A percentile compares a stretch with the other conserved stretches of the same genome.
Conservation (phyloP, 2,113 vertebrate genomes). For the Lycocorax pyrrhopterus region DNA sequence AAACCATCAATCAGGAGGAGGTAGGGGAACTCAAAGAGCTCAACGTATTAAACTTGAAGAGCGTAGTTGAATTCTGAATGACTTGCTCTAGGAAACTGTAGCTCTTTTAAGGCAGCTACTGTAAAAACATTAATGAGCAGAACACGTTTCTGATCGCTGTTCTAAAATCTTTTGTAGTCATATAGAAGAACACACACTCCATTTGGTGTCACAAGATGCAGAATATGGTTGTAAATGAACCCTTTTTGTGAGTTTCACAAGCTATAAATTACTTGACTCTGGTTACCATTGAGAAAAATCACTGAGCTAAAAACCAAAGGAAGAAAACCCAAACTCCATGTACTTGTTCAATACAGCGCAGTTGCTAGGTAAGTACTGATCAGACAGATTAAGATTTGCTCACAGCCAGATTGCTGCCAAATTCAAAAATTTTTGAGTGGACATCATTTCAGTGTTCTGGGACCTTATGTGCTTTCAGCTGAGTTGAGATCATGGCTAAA, state of each 20-base stretch:
- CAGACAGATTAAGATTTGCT: constrained; percentile 4
- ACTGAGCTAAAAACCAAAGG: constrained; percentile 17
- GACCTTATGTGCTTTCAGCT: neutral
- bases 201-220: constrained; percentile 52
- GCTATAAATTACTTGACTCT: constrained; percentile 52
- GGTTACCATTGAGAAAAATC: constrained; percentile 63
- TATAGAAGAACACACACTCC: constrained; percentile 55
- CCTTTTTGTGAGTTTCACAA: constrained; percentile 51
- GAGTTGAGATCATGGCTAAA: neutral
- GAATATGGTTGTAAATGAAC: constrained; percentile 58
- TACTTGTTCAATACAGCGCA: constrained; percentile 15
- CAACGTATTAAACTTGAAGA: constrained; percentile 54
- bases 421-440: neutral
- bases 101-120: constrained; percentile 43
- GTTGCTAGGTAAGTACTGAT: neutral
- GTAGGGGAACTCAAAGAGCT: constrained; percentile 51
- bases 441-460: neutral
- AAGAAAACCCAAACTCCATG: neutral
- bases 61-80: constrained; percentile 14
- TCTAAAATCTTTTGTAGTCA: constrained; percentile 58
- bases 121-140: constrained; percentile 43
- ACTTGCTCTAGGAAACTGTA: constrained; percentile 50
- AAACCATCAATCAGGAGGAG: constrained; percentile 58
- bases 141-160: constrained; percentile 19
- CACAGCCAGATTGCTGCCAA: neutral